Percentiles rank a stretch among this genome's conserved stretches.
phyloP scores from a whole-genome alignment of 2,797 vertebrate species.

The Sphenodon punctatus region DNA sequence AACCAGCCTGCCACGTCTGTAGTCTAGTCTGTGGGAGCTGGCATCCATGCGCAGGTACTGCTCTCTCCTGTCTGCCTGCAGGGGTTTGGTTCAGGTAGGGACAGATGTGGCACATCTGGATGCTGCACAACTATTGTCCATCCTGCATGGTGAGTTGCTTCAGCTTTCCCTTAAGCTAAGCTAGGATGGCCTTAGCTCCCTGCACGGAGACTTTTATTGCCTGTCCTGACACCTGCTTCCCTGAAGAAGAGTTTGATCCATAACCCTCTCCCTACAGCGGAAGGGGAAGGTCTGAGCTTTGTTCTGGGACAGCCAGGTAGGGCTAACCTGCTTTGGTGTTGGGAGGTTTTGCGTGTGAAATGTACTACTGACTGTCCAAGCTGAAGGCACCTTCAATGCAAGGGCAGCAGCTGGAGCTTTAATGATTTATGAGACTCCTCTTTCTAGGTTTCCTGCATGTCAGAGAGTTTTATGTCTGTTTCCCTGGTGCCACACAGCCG shows the following conservation, averaged over 20 bases:
- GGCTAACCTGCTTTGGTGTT: not conserved
- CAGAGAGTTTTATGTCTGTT: slow-evolving; percentile 3
- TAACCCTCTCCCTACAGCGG: not conserved
- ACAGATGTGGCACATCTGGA: not conserved
- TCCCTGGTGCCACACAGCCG: not conserved
- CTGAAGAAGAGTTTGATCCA: not conserved
- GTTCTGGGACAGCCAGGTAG: not conserved
- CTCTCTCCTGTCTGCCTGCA: fast-evolving
- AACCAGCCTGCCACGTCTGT: not conserved
- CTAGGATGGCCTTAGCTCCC: not conserved
- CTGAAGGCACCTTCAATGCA: not conserved
- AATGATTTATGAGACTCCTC: slow-evolving; percentile 9
- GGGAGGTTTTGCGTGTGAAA: not conserved
- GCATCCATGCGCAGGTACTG: not conserved
- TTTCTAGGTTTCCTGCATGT: slow-evolving; percentile 4
- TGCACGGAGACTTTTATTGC: not conserved
- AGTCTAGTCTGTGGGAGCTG: not conserved
- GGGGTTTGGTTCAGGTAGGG: not conserved
- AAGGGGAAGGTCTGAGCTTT: not conserved
- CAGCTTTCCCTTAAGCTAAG: not conserved
- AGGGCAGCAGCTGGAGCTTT: slow-evolving; percentile 4
- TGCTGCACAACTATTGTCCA: not conserved
- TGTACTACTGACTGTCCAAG: not conserved
- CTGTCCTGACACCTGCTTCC: too few species aligned
- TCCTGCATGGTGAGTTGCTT: not conserved